phyloP scores from a whole-genome alignment of 35 echinoderm and acorn worm species.

The Hemicentrotus pulcherrimus region DNA sequence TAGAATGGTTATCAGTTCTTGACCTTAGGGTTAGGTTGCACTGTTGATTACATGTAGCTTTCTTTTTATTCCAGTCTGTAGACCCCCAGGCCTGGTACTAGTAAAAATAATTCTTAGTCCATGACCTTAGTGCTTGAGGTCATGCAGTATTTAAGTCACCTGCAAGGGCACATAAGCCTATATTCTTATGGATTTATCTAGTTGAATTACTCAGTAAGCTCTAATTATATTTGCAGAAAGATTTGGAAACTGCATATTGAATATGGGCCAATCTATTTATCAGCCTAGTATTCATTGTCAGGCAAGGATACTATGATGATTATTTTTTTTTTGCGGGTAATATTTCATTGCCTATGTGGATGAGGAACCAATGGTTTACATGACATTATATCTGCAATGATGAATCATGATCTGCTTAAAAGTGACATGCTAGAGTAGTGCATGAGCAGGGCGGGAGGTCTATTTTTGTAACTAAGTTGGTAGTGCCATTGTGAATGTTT shows the following conservation, averaged over 20 bases:
- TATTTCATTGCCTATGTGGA: no score
- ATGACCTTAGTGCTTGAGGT: background rate
- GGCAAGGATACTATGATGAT: no score
- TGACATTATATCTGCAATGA: no score
- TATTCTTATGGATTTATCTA: background rate
- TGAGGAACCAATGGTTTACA: no score
- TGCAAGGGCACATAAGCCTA: no score
- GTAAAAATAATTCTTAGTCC: background rate
- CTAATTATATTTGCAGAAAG: background rate
- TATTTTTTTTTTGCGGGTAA: no score
- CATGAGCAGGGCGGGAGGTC: background rate
- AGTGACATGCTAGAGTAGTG: no score
- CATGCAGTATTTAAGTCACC: background rate
- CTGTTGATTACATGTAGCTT: background rate
- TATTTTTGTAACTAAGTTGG: background rate
- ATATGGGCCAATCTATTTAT: background rate
- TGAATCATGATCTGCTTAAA: no score
- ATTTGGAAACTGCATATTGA: background rate
- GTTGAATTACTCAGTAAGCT: background rate
- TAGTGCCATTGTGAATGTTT: background rate
- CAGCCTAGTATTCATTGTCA: background rate
- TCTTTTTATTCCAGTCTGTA: background rate
- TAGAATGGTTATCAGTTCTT: no score
- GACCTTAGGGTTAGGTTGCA: no score
- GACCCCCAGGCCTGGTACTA: background rate